Base-by-base conservation (phyloP, 2,113 vertebrate species). In the Danio rerio region DNA sequence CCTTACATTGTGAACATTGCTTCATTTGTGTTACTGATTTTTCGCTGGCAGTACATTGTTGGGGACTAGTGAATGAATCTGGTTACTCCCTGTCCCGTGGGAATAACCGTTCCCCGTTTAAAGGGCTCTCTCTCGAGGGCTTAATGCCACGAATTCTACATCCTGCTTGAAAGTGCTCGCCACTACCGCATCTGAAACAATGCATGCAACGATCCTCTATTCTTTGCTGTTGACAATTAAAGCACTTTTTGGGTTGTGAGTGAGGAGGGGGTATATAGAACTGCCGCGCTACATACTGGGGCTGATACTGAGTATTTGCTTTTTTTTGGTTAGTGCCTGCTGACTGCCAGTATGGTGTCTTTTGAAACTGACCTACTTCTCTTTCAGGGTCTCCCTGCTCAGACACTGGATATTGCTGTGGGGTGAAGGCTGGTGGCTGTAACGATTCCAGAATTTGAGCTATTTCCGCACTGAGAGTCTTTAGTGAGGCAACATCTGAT, bases 101-200 rank as follows among this genome's bases (percentile, higher is more conserved):
- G 66, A 66, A 40, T 66, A 66, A 45, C 63, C 7, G 0, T 9
- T 75, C 20, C 56, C n/a, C 65, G 6, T 86, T 86, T 81, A 82
- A 82, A 82, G 66, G 47, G 55, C 42, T 43, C 16, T 58, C 83
- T 68, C 20, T 79, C 13, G 15, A 52, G 16, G 74, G 73, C 47
- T 18, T 80, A 10, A 7, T 73, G 58, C 43, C 53, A 62, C 76
- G 47, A 16, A 56, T 18, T 5, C 77, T 80, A 43, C 83, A 85
- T 18, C 83, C 83, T 16, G 82, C 80, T 9, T 45, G 77, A 5
- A 71, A 87, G 68, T 86, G 79, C 13, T 86, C 74, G 7, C n/a
- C 16, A 47, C 82, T 84, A 0, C 82, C 80, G 75, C 79, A 87
- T 45, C 80, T 70, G n/a, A 79, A 87, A 13, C 83, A 84, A 42